Evolutionary conservation across 2,888 invertebrate species (phyloP).

Genomic region (Trichopoda pennipes): DNA sequence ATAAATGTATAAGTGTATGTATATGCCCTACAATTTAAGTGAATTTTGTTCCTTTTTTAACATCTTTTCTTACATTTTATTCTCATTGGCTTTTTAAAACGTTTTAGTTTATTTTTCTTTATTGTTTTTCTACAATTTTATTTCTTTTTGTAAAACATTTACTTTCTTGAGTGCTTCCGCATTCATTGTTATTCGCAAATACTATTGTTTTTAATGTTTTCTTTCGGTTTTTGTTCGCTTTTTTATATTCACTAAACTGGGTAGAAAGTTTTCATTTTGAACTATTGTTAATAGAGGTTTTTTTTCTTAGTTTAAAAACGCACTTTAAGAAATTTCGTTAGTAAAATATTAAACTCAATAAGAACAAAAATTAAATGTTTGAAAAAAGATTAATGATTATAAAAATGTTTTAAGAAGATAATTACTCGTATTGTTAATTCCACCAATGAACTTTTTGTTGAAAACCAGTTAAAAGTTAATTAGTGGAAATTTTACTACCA

Average conservation of each 20-base stretch:
- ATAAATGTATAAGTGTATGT: slow-evolving; percentile 3
- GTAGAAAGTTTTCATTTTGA: slow-evolving; percentile 48
- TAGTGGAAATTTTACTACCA: too few relatives aligned
- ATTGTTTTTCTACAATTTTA: slow-evolving; percentile 47
- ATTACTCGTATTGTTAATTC: too few relatives aligned
- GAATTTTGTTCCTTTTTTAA: slow-evolving; percentile 42
- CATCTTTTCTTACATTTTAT: slow-evolving; percentile 28
- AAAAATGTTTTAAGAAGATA: too few relatives aligned
- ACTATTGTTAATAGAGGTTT: slow-evolving; percentile 30
- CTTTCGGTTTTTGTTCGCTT: background rate
- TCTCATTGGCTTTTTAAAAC: slow-evolving; percentile 62
- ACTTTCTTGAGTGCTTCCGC: slow-evolving; percentile 68
- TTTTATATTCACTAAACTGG: slow-evolving; percentile 18
- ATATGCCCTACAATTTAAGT: slow-evolving; percentile 49
- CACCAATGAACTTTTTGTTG: too few relatives aligned
- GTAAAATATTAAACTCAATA: background rate
- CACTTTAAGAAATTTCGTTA: slow-evolving; percentile 25
- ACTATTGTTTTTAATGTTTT: slow-evolving; percentile 42
- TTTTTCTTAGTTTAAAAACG: background rate
- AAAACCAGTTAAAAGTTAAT: too few relatives aligned
- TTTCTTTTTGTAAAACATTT: slow-evolving; percentile 62
- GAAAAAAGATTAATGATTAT: background rate
- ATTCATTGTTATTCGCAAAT: slow-evolving; percentile 65
- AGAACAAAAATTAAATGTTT: background rate
- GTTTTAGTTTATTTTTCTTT: slow-evolving; percentile 45